A percentile compares a stretch with the other conserved stretches of the same genome.
phyloP scores from a whole-genome alignment of 2,888 invertebrate genomes.

The Tanaodytes sp. region DNA sequence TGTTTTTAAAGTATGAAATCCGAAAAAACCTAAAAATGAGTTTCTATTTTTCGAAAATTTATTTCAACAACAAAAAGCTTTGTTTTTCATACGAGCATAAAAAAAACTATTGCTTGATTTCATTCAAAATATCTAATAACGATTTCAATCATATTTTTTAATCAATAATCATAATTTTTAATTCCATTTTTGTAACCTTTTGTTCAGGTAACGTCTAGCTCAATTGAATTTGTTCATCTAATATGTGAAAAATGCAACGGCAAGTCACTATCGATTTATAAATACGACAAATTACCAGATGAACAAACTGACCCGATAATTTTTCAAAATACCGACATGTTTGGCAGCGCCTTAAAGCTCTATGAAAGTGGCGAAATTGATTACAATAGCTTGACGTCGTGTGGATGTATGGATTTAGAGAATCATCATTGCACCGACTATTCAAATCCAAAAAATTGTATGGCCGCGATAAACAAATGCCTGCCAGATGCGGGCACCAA shows the following conservation, averaged over 20 bases:
- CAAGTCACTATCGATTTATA: slow-evolving; percentile 50
- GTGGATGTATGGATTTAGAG: slow-evolving; percentile 9
- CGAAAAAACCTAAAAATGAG: too few relatives aligned
- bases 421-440: slow-evolving; percentile 19
- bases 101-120: not conserved
- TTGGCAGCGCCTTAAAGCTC: slow-evolving; percentile 58
- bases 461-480: slow-evolving; percentile 27
- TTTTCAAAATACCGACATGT: slow-evolving; percentile 56
- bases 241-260: slow-evolving; percentile 51
- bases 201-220: slow-evolving; percentile 7
- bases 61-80: too few relatives aligned
- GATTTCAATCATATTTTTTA: too few relatives aligned
- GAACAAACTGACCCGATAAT: slow-evolving; percentile 35
- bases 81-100: too few relatives aligned
- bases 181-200: not conserved
- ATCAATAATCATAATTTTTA: too few relatives aligned
- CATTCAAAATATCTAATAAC: too few relatives aligned
- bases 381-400: slow-evolving; percentile 33
- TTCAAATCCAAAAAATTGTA: slow-evolving; percentile 19
- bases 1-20: too few relatives aligned
- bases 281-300: slow-evolving; percentile 5
- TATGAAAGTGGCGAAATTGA: slow-evolving; percentile 54
- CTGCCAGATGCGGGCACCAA: slow-evolving; percentile 21
- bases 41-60: too few relatives aligned
- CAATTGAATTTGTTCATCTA: slow-evolving; percentile 40